Percentiles rank a stretch among this genome's conserved stretches.
Evolutionary conservation across 1,140 invertebrate species (phyloP).

Genomic region (Spodoptera frugiperda): DNA sequence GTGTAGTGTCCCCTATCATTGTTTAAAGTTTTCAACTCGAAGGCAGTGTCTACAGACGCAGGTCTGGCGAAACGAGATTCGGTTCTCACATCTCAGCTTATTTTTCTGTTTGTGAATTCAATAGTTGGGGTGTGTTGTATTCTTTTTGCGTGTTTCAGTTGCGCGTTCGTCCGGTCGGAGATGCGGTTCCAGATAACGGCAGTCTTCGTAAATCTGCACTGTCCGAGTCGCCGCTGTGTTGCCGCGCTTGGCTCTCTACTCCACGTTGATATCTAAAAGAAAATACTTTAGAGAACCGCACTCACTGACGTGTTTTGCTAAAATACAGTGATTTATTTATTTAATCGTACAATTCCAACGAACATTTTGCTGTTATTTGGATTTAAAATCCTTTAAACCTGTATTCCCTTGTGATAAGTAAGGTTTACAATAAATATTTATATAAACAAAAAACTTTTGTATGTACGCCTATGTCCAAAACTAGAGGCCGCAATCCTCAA

Average conservation of each 20-base stretch:
- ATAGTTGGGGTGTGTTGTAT: conserved; percentile 39
- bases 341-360: conserved; percentile 8
- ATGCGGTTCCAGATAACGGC: conserved; percentile 49
- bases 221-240: conserved; percentile 45
- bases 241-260: conserved; percentile 34
- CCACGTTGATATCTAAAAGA: conserved; percentile 44
- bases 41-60: not conserved
- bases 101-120: conserved; percentile 20
- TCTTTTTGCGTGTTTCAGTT: conserved; percentile 49
- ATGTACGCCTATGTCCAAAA: not conserved
- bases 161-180: conserved; percentile 40
- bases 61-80: not conserved
- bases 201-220: conserved; percentile 71
- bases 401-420: not conserved
- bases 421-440: conserved; percentile 1
- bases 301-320: conserved; percentile 43
- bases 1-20: conserved; percentile 48
- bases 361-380: not conserved
- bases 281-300: conserved; percentile 38
- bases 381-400: not conserved
- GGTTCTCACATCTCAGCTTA: conserved; percentile 14
- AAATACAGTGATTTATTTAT: conserved; percentile 42
- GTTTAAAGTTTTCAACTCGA: conserved; percentile 40
- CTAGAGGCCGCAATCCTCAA: conserved; percentile 21
- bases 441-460: conserved; percentile 14